phyloP scores from a whole-genome alignment of 2,888 invertebrate genomes.

The Gryllus longicercus region DNA sequence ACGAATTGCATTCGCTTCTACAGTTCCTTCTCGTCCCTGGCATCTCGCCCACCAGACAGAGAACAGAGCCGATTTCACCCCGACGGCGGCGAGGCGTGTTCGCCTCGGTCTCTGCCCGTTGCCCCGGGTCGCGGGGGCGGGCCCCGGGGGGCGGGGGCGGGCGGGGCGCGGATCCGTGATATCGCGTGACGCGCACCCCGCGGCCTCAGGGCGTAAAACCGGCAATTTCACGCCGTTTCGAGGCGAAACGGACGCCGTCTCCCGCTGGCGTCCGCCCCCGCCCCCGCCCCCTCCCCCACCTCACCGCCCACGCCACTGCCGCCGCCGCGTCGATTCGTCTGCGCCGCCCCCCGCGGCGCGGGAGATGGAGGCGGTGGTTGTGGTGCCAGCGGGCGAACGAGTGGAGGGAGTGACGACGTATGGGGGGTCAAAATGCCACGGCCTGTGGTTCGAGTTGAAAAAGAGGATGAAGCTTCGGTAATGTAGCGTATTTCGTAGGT shows the following conservation, averaged over 20 bases:
- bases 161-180: background rate
- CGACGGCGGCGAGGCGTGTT: no score
- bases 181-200: background rate
- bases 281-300: background rate
- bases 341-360: background rate
- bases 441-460: no score
- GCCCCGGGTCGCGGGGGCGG: no score
- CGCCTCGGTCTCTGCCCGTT: no score
- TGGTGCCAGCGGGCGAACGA: background rate
- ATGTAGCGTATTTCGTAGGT: no score
- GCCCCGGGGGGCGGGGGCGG: background rate
- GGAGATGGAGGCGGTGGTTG: background rate
- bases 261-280: background rate
- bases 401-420: no score
- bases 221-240: slow-evolving; percentile 17
- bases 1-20: no score
- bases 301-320: background rate
- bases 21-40: no score
- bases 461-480: no score
- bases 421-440: no score
- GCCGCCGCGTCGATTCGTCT: background rate
- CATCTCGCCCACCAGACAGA: no score
- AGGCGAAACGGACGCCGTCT: background rate
- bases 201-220: slow-evolving; percentile 11
- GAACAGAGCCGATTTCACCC: no score